Evolutionary conservation across 2,113 vertebrate species (phyloP).

Genomic region (Embiotoca jacksoni): DNA sequence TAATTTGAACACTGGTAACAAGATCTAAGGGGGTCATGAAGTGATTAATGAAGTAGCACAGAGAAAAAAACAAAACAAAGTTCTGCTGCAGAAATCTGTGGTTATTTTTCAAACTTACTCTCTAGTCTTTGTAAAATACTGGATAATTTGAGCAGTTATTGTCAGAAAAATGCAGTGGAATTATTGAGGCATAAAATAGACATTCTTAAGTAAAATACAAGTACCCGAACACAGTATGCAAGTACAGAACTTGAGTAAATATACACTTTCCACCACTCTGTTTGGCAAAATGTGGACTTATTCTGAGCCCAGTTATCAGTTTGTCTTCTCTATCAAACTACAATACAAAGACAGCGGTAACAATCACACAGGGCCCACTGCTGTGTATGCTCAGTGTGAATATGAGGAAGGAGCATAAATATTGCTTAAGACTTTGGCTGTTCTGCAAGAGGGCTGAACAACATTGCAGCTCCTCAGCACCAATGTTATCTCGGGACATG

Average conservation of each 20-base stretch:
- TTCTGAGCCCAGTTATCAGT: constrained; percentile 40
- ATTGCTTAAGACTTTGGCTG: constrained; percentile 69
- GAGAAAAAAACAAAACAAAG: background rate
- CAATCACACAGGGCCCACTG: constrained; percentile 67
- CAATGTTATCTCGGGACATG: constrained; percentile 80
- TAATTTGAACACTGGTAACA: constrained; percentile 5
- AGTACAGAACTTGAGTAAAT: no score
- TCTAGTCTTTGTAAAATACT: background rate
- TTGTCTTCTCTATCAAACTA: constrained; percentile 63
- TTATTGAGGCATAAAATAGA: background rate
- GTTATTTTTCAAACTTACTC: background rate
- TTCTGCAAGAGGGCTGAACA: constrained; percentile 63
- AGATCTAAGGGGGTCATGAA: constrained; percentile 5
- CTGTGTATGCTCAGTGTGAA: constrained; percentile 60
- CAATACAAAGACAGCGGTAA: constrained; percentile 57
- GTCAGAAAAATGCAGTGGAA: background rate
- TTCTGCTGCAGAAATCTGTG: background rate
- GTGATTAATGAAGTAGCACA: constrained; percentile 23
- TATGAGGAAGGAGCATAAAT: constrained; percentile 70
- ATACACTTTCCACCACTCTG: no score
- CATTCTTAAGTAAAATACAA: no score
- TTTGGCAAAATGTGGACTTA: constrained; percentile 24
- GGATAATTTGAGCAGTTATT: background rate
- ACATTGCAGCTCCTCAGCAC: constrained; percentile 60
- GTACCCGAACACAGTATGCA: no score